Evolutionary conservation across 2,797 vertebrate species (phyloP), one percentile per base, ranked within the genome.

Genomic region (Austrolebias charrua): DNA sequence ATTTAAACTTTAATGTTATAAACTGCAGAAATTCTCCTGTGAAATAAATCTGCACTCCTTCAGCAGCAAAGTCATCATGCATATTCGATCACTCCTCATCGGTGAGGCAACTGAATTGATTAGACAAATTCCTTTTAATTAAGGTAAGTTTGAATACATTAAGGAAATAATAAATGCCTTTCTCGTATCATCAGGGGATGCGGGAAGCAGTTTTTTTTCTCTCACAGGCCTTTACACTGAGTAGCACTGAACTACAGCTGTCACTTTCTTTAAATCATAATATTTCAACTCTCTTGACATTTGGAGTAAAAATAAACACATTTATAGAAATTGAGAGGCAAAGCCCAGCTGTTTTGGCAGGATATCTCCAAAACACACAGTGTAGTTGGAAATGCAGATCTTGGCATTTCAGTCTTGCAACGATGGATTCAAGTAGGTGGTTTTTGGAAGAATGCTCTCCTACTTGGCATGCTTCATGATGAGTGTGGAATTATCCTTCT

Each of bases 61-160:
- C 52, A 67, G 44, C 29, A 74, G 56, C 55, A 46, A 55, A 66
- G 69, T 81, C 73, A 79, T 76, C 79, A 76, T 86, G 78, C 82
- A 88, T 84, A 87, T 89, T 86, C 85, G 81, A 87, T 87, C 72
- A 83, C 80, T 79, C 64, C 72, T 76, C 75, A 75, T 67, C 79
- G 72, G 84, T 91, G 82, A 88, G 90, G 90, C 88, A 82, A 87
- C 74, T 82, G 71, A 88, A 89, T 85, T 88, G 80, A 91, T 92
- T 88, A 90, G 82, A 85, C 81, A 80, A 78, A 86, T 88, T 83
- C 64, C 65, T 80, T 88, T 90, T 88, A 91, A 91, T 90, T 89
- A 90, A 87, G 71, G 72, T 84, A 80, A 73, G 68, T 81, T 87
- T 88, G 86, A 92, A 91, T 92, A 90, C 73, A 92, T 90, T 88